These are phyloP conservation scores for Tursiops truncatus DNA, from an alignment of 2,113 vertebrate genomes.

Conservation along the genomic window DNA sequence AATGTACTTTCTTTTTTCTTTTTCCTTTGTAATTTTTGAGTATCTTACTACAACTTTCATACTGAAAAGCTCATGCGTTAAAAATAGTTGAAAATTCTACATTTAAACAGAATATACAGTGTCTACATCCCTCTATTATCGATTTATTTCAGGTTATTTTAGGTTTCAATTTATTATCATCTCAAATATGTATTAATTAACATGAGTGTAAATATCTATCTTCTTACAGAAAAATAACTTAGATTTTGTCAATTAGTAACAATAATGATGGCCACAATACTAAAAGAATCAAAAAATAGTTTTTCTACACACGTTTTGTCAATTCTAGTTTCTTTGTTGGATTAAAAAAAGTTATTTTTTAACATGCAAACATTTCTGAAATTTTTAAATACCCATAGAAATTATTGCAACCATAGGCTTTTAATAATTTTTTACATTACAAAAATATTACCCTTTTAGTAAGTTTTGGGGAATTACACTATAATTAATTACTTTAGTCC, in stretches of 20 bases:
- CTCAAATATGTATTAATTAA: neutral
- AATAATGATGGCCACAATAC: neutral
- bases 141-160: neutral
- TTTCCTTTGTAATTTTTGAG: neutral
- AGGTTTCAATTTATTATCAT: neutral
- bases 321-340: neutral
- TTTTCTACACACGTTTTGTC: neutral
- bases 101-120: neutral
- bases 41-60: neutral
- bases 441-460: neutral
- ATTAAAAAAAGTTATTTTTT: neutral
- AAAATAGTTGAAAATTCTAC: conserved; percentile 1
- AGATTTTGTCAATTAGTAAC: neutral
- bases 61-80: neutral
- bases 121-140: neutral
- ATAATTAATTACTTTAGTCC: neutral
- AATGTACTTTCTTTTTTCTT: neutral
- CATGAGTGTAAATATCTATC: neutral
- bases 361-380: neutral
- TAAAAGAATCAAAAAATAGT: neutral
- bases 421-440: neutral
- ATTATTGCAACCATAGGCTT: neutral
- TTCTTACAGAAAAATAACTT: neutral
- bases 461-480: neutral
- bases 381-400: neutral